Evolutionary conservation across 2,113 vertebrate species (phyloP).

Genomic region (Labeo catla): DNA sequence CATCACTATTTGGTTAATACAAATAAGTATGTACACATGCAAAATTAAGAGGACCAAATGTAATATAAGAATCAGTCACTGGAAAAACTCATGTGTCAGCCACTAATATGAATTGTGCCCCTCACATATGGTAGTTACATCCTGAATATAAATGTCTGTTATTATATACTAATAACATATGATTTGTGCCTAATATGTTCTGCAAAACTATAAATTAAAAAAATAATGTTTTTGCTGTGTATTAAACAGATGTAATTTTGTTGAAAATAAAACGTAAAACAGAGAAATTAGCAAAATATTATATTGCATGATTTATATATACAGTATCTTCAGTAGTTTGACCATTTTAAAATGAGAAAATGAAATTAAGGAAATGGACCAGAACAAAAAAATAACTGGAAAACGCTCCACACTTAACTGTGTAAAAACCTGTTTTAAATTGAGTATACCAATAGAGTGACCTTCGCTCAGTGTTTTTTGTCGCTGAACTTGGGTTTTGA

Average conservation of each 20-base stretch:
- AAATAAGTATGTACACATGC: background rate
- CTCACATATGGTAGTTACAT: background rate
- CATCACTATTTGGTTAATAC: background rate
- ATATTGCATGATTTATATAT: background rate
- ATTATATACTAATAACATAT: background rate
- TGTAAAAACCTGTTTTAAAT: background rate
- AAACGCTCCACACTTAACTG: too few species aligned
- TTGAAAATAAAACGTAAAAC: too few species aligned
- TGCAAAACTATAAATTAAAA: too few species aligned
- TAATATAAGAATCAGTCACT: background rate
- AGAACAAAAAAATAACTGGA: background rate
- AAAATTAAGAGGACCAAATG: background rate
- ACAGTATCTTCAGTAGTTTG: background rate
- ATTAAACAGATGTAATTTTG: background rate
- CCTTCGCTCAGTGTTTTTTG: background rate
- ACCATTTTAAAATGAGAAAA: background rate
- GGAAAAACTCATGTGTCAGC: background rate
- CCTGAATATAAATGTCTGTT: background rate
- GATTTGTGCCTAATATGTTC: too few species aligned
- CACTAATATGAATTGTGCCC: background rate
- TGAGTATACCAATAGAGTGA: background rate
- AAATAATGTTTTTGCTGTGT: too few species aligned
- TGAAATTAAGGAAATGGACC: background rate
- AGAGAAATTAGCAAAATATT: background rate
- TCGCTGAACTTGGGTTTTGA: constrained; percentile 23